A percentile compares a stretch with the other conserved stretches of the same genome.
Conservation (phyloP, 2,113 vertebrate species). For the Ameiurus melas region DNA sequence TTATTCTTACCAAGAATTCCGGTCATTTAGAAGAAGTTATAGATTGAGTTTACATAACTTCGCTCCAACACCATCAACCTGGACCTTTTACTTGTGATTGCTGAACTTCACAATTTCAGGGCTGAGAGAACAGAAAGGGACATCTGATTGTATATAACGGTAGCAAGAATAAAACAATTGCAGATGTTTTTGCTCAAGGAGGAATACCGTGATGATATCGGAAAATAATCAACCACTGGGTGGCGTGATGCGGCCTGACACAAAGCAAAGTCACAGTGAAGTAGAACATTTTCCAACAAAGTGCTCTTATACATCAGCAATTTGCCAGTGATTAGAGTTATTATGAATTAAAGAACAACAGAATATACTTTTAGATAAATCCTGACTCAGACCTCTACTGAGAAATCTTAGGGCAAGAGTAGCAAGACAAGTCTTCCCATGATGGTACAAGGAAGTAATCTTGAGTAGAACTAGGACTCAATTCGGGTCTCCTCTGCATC, state of each 20-base stretch:
- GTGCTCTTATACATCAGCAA: neutral
- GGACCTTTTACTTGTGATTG: neutral
- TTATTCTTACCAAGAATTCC: slow-evolving; percentile 16
- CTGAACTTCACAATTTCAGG: neutral
- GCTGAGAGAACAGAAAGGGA: neutral
- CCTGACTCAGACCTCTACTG: neutral
- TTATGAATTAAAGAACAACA: neutral
- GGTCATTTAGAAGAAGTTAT: slow-evolving; percentile 23
- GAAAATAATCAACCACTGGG: neutral
- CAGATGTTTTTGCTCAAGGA: neutral
- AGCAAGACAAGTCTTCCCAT: neutral
- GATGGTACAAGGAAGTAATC: neutral
- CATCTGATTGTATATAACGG: neutral
- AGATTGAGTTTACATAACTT: neutral
- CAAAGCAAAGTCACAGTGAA: neutral
- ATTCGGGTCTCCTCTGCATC: neutral
- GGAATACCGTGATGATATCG: neutral
- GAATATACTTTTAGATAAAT: neutral
- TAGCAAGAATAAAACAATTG: neutral
- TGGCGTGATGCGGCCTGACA: no score
- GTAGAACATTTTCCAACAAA: neutral
- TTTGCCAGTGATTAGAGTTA: neutral
- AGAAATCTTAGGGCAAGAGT: slow-evolving; percentile 2
- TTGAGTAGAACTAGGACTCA: slow-evolving; percentile 4
- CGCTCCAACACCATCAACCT: neutral